Evolutionary conservation across 2,797 vertebrate species (phyloP).

Genomic region (Yasuhikotakia modesta): DNA sequence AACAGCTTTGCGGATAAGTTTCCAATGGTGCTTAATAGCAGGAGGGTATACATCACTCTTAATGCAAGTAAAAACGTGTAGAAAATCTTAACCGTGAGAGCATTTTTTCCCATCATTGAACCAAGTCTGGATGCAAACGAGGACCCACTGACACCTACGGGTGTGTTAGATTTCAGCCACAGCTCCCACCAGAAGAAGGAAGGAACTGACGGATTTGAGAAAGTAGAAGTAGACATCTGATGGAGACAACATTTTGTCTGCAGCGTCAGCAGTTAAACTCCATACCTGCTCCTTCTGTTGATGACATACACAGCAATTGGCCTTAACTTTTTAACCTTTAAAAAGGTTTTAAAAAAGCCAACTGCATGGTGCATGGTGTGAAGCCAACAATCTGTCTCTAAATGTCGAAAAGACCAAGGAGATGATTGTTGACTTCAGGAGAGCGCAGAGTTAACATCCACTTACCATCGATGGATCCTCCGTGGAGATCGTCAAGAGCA

Average conservation of each 20-base stretch:
- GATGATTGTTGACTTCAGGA: too few species aligned
- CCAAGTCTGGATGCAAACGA: constrained; percentile 30
- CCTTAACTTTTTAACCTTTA: constrained; percentile 31
- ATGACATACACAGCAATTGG: constrained; percentile 38
- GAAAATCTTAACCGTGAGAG: constrained; percentile 18
- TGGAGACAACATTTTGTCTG: constrained; percentile 30
- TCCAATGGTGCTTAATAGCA: constrained; percentile 15
- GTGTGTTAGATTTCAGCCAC: constrained; percentile 55
- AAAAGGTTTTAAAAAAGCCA: too few species aligned
- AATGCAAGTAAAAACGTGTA: constrained; percentile 17
- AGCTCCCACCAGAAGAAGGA: constrained; percentile 47
- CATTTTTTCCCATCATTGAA: background rate
- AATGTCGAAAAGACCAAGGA: too few species aligned
- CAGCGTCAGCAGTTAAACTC: constrained; percentile 24
- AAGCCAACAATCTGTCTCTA: too few species aligned
- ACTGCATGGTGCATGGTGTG: too few species aligned
- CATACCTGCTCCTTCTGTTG: constrained; percentile 19
- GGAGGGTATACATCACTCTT: constrained; percentile 21
- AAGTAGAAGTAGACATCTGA: constrained; percentile 34
- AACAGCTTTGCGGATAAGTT: constrained; percentile 4
- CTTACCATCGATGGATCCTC: too few species aligned
- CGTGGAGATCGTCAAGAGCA: too few species aligned
- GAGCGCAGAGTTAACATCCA: too few species aligned
- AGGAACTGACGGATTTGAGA: background rate
- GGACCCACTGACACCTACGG: constrained; percentile 49